Base-by-base conservation (phyloP, 2,113 vertebrate genomes). In the Gobio gobio region DNA sequence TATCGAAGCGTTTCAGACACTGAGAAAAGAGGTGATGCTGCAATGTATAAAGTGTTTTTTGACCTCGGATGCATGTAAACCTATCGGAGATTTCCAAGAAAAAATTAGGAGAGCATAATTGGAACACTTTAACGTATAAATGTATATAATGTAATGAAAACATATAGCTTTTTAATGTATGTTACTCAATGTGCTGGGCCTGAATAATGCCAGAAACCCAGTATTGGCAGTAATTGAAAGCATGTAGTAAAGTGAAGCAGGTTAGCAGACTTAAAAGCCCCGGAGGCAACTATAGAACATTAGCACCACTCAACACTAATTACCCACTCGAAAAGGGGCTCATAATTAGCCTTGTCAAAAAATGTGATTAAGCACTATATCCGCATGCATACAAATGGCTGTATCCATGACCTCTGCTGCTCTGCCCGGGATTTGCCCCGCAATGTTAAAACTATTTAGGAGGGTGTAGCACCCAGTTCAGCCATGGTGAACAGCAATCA, bases 191-290 rank as follows among this genome's bases (percentile, higher is more conserved):
- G n/a, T 29, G 36, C 40, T 7, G 58, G 40, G 26, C 4, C 40
- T 70, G 61, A 61, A 49, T 10, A 47, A 85, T 87, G 10, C 40
- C 61, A 85, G 61, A 82, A 58, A 81, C 14, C 47, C 45, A 45
- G 16, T 68, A 3, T 56, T 76, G 70, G 43, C 63, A 59, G 61
- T 47, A 61, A 61, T 83, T 75, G n/a, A 76, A 63, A 77, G 13
- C n/a, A 68, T 8, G 16, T 54, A 40, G 70, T 63, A 47, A 68
- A 64, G 45, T 63, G 9, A 75, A 56, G 68, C 74, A 56, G 29
- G 40, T 82, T 78, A 78, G 45, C 83, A 14, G 78, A 43, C 54
- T 78, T 85, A 63, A 83, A 88, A 73, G 54, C 59, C 73, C 74
- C 9, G 26, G 59, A 66, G 83, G 79, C 43, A 83, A 26, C 18